Evolutionary conservation across 2,888 invertebrate species (phyloP).

Genomic region (Bruchidius siliquastri): DNA sequence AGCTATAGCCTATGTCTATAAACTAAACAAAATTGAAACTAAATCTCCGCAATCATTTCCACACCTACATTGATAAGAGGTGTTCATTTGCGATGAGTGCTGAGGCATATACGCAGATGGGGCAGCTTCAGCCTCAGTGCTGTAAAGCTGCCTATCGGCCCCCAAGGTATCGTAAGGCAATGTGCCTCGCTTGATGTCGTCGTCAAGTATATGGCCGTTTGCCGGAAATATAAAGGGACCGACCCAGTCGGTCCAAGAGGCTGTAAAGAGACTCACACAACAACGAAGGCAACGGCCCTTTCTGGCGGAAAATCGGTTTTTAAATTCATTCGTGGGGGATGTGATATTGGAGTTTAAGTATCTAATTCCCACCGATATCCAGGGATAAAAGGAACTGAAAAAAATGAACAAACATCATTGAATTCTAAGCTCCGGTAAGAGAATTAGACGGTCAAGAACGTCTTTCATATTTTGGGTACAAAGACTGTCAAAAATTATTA

Average conservation of each 20-base stretch:
- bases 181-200: constrained; percentile 41
- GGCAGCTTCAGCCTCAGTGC: background rate
- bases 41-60: background rate
- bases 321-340: background rate
- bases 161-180: constrained; percentile 47
- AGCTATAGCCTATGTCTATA: too few species aligned
- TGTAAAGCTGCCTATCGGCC: constrained; percentile 39
- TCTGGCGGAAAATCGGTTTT: background rate
- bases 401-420: background rate
- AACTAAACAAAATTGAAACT: too few species aligned
- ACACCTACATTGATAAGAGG: background rate
- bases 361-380: background rate
- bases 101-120: background rate
- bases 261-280: background rate
- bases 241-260: background rate
- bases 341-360: background rate
- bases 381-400: background rate
- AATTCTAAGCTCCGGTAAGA: too few species aligned
- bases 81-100: background rate
- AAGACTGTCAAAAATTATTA: too few species aligned
- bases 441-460: too few species aligned
- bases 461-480: too few species aligned
- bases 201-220: constrained; percentile 47
- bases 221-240: background rate
- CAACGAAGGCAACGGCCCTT: background rate